Evolutionary conservation across 1,140 invertebrate genomes (phyloP), one percentile per base, ranked within the genome.

Genomic region (Brachionus manjavacas): DNA sequence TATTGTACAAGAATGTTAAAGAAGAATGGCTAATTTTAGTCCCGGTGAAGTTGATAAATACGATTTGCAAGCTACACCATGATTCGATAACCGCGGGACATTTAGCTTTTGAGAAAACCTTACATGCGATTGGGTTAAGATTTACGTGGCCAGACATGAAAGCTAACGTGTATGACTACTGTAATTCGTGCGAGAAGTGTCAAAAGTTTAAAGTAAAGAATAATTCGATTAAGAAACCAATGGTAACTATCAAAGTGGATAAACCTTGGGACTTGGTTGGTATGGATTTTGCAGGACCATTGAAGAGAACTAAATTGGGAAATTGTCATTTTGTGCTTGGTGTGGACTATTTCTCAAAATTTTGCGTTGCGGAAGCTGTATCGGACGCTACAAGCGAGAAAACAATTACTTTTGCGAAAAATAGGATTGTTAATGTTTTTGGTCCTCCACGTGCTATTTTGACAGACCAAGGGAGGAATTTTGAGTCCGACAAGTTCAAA

Each of bases 401-500:
- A 55, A 55, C 49, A 55, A 55, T 55, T 55, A 55, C 16, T 55
- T 55, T 55, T 55, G 49, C 49, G 49, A 55, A 55, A 55, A 55
- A 55, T 55, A 55, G 49, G 49, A 55, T 55, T 55, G 49, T 16
- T 55, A 55, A 55, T 55, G 49, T 55, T 72, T 72, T 72, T 72
- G 68, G 68, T 39, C 31, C 39, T 72, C 74, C 74, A 55, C 23
- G 39, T 41, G 39, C 28, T 41, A 28, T 79, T 28, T 41, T 79
- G 39, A 46, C 79, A 41, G 85, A 85, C n/a, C 81, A 79, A 74
- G 86, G 12, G 85, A 84, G 12, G 81, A 86, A 80, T 84, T 86
- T 64, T 64, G 86, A 79, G 68, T 60, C 49, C 11, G 79, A 46
- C 85, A 83, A 85, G 85, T 85, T 12, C 23, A 83, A 14, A 85